Base-by-base conservation (phyloP, 2,113 vertebrate species). In the Laticauda colubrina region DNA sequence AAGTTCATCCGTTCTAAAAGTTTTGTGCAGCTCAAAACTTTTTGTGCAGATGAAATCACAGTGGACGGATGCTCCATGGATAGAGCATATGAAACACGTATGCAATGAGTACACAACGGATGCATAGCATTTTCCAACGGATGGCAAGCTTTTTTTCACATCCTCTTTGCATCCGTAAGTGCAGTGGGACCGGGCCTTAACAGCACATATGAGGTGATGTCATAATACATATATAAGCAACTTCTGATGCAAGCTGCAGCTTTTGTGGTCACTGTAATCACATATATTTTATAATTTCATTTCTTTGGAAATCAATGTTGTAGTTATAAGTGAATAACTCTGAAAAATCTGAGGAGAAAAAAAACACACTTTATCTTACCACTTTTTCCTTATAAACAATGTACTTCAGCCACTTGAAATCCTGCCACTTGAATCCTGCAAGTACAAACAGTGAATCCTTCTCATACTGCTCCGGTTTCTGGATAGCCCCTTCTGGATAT, bases 401-500 rank as follows among this genome's bases (percentile, higher is more conserved):
- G 95, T 99, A 98, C 95, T 98, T 98, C 94, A 99, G 97, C 99
- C 99, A 99, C 97, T 98, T 99, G 97, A 99, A 98, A 97, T 99
- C 99, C 92, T 98, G 98, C 91, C 98, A 98, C 97, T 99, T 99
- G 97, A 99, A 99, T 94, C 99, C 99, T 0, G 98, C 98, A 75
- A 99, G 98, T 93, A 99, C 99, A 96, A 99, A 99, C 59, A 99
- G 98, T 0, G 99, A 99, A 93, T 98, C 98, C 10, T 98, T 98
- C 93, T 99, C 99, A 1, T 99, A 99, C 29, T 98, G 98, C 92
- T 99, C 98, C 0, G 98, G 97, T 75, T 98, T 98, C 97, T 99
- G 99, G 96, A 99, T 99, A 75, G 99, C 98, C 61, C 99, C 99
- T 97, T 99, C 99, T 0, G 99, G 99, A 96, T 99, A 99, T 1